Conservation (phyloP, 23 tunicate genomes). For the Diplosoma virens region DNA sequence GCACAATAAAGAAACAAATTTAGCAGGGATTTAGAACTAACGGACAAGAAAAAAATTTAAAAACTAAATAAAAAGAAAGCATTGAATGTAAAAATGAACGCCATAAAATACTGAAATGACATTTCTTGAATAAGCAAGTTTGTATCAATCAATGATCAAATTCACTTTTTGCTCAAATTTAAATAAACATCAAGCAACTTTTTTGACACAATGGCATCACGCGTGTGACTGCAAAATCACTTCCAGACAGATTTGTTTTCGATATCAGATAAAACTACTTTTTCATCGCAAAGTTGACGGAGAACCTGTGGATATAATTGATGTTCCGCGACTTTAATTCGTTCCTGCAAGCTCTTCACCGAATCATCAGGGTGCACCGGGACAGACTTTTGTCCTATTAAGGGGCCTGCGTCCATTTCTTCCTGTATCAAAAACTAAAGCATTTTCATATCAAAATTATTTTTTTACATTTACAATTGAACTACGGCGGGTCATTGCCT, state of each 20-base stretch:
- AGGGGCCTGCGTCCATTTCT: slow-evolving; percentile 78
- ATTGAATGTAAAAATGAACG: too few relatives aligned
- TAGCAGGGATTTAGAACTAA: too few relatives aligned
- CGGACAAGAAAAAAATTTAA: too few relatives aligned
- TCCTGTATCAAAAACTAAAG: slow-evolving; percentile 32
- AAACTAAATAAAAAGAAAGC: too few relatives aligned
- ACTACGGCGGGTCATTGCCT: not conserved
- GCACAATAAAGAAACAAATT: too few relatives aligned
- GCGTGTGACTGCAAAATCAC: not conserved
- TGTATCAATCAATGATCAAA: too few relatives aligned
- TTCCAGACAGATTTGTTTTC: slow-evolving; percentile 50
- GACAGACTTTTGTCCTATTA: slow-evolving; percentile 55
- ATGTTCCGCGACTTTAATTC: slow-evolving; percentile 60
- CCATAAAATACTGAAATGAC: too few relatives aligned
- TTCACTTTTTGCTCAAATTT: too few relatives aligned
- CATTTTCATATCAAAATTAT: not conserved
- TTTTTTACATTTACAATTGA: not conserved
- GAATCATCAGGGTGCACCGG: slow-evolving; percentile 47
- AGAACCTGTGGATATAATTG: slow-evolving; percentile 44
- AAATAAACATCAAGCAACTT: too few relatives aligned
- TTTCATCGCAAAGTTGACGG: slow-evolving; percentile 42
- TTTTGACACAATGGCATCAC: too few relatives aligned
- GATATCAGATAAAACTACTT: slow-evolving; percentile 6
- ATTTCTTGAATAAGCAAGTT: too few relatives aligned
- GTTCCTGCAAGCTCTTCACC: slow-evolving; percentile 38